Conservation (phyloP, 2,888 invertebrate species). For the Orthosia cruda region DNA sequence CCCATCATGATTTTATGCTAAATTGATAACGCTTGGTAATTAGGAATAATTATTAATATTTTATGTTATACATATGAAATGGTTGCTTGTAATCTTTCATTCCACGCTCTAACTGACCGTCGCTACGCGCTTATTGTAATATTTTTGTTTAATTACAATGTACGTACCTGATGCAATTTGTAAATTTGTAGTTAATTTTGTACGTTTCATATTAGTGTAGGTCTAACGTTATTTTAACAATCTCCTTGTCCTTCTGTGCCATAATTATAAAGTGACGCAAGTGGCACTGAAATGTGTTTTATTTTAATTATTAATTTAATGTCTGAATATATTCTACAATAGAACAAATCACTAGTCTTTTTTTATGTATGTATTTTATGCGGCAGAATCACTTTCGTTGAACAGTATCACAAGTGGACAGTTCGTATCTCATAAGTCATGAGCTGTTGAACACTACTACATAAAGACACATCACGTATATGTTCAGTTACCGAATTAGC, state of each 20-base stretch:
- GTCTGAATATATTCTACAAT: constrained; percentile 71
- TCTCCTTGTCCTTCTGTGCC: constrained; percentile 80
- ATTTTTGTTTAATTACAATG: constrained; percentile 78
- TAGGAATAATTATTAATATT: constrained; percentile 57
- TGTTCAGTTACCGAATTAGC: constrained; percentile 81
- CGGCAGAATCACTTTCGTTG: constrained; percentile 59
- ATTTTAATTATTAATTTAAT: constrained; percentile 68
- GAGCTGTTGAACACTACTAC: too few relatives aligned
- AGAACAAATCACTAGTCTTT: constrained; percentile 82
- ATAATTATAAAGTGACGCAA: constrained; percentile 72
- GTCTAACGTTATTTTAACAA: constrained; percentile 72
- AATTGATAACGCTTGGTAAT: constrained; percentile 60
- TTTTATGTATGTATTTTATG: too few relatives aligned
- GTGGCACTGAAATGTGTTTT: constrained; percentile 74
- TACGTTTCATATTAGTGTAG: constrained; percentile 76
- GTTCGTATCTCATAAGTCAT: constrained; percentile 18
- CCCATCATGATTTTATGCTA: constrained; percentile 53
- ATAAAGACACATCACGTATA: constrained; percentile 60
- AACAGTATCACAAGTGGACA: constrained; percentile 22
- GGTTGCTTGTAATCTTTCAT: constrained; percentile 76
- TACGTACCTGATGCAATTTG: constrained; percentile 87
- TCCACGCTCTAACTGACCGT: constrained; percentile 78
- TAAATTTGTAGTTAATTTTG: constrained; percentile 84
- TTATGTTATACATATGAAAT: constrained; percentile 52
- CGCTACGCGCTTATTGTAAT: constrained; percentile 79